A percentile compares a stretch with the other conserved stretches of the same genome.
Conservation (phyloP, 2,888 invertebrate genomes). For the Ypsolopha scabrella region DNA sequence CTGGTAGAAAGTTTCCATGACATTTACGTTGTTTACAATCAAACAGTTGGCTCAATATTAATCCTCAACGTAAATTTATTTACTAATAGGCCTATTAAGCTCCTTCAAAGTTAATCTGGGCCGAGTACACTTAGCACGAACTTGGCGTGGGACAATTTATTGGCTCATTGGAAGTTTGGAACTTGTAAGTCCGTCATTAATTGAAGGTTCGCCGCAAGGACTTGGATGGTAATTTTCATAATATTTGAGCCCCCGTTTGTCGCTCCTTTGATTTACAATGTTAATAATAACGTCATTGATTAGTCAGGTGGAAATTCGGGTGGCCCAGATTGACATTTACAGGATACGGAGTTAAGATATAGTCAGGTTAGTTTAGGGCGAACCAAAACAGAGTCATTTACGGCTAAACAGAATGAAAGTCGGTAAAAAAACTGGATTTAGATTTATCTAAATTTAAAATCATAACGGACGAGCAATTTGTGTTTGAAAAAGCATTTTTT, state of each 20-base stretch:
- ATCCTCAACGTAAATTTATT: slow-evolving; percentile 7
- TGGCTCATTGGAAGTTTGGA: slow-evolving; percentile 36
- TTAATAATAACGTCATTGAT: background rate
- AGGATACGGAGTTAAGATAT: too few relatives aligned
- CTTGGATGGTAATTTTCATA: slow-evolving; percentile 32
- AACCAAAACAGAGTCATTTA: too few relatives aligned
- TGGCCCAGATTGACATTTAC: too few relatives aligned
- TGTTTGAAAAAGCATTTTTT: too few relatives aligned
- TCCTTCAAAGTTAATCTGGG: slow-evolving; percentile 25
- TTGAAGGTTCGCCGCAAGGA: slow-evolving; percentile 35
- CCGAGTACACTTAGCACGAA: slow-evolving; percentile 8
- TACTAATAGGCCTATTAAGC: slow-evolving; percentile 19
- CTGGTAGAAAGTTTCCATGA: too few relatives aligned
- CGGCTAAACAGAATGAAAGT: too few relatives aligned
- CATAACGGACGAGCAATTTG: too few relatives aligned
- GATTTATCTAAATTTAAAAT: too few relatives aligned
- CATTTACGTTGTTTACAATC: background rate
- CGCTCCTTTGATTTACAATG: slow-evolving; percentile 30
- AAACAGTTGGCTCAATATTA: background rate
- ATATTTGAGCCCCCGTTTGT: slow-evolving; percentile 44
- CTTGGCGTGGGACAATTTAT: slow-evolving; percentile 32
- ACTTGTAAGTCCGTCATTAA: slow-evolving; percentile 48
- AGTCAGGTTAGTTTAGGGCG: too few relatives aligned
- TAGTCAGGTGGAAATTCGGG: background rate
- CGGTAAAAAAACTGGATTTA: too few relatives aligned